A percentile compares a stretch with the other conserved stretches of the same genome.
These are phyloP conservation scores for Eriocheir sinensis DNA, from an alignment of 1,140 invertebrate species.

Conservation along the genomic window DNA sequence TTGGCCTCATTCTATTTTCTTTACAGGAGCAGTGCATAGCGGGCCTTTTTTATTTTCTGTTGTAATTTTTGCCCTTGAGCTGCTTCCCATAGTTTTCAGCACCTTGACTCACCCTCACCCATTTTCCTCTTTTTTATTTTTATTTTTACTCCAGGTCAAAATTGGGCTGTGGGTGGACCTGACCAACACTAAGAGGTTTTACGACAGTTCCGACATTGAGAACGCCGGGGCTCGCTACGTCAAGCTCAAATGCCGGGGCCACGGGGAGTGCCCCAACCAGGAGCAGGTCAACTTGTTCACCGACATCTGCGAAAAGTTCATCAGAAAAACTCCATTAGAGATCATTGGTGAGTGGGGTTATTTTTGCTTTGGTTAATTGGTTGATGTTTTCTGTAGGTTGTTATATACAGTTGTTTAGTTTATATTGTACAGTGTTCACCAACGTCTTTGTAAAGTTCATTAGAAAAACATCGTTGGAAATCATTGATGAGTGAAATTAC, in stretches of 20 bases:
- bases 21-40: no score
- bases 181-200: constrained; percentile 97
- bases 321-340: constrained; percentile 89
- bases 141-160: constrained; percentile 90
- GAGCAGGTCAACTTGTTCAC: constrained; percentile 92
- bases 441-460: no score
- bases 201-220: constrained; percentile 91
- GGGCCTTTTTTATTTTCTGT: no score
- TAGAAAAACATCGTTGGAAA: no score
- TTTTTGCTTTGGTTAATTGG: constrained; percentile 13
- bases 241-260: constrained; percentile 93
- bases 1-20: no score
- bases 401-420: not conserved
- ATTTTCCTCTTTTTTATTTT: no score
- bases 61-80: no score
- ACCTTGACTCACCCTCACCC: no score
- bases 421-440: no score
- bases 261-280: constrained; percentile 89
- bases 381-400: not conserved
- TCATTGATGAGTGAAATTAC: no score
- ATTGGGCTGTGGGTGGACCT: constrained; percentile 98
- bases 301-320: constrained; percentile 89
- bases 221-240: constrained; percentile 89
- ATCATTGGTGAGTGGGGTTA: constrained; percentile 85
- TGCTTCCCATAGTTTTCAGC: no score